Conservation (phyloP, 2,113 vertebrate genomes). For the Variabilichromis moorii region DNA sequence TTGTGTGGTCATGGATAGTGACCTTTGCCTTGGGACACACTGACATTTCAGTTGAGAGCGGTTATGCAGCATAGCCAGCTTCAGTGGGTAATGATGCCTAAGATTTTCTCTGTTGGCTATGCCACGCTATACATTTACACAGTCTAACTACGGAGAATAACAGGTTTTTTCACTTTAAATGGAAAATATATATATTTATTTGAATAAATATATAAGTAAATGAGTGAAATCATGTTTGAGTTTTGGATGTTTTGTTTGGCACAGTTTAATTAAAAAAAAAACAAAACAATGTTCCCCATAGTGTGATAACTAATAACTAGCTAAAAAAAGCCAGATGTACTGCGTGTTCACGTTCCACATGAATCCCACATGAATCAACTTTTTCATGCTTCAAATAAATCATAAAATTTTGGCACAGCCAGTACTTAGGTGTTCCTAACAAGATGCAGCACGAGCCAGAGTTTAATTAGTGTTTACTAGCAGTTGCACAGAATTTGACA, state of each 20-base stretch:
- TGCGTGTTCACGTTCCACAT: not conserved
- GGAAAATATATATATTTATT: not conserved
- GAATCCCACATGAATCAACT: not conserved
- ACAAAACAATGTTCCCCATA: not conserved
- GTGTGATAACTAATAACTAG: not conserved
- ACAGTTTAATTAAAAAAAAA: too few species aligned
- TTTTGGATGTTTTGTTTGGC: not conserved
- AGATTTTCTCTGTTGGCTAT: slow-evolving; percentile 16
- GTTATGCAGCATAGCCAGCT: slow-evolving; percentile 1
- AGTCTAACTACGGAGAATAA: not conserved
- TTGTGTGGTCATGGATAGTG: not conserved
- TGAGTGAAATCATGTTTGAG: not conserved
- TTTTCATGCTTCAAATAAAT: not conserved
- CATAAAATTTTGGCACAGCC: not conserved
- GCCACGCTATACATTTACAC: not conserved
- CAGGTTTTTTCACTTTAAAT: not conserved
- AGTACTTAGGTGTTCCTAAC: not conserved
- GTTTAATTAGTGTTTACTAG: not conserved
- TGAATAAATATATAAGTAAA: not conserved
- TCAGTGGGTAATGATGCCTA: slow-evolving; percentile 32
- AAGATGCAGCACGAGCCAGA: not conserved
- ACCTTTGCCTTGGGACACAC: slow-evolving; percentile 1
- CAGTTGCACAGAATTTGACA: not conserved
- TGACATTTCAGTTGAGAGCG: slow-evolving; percentile 12
- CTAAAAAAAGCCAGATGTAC: not conserved